These are phyloP conservation scores for Tachypleus tridentatus DNA, from an alignment of 1,140 invertebrate species.

Conservation along the genomic window DNA sequence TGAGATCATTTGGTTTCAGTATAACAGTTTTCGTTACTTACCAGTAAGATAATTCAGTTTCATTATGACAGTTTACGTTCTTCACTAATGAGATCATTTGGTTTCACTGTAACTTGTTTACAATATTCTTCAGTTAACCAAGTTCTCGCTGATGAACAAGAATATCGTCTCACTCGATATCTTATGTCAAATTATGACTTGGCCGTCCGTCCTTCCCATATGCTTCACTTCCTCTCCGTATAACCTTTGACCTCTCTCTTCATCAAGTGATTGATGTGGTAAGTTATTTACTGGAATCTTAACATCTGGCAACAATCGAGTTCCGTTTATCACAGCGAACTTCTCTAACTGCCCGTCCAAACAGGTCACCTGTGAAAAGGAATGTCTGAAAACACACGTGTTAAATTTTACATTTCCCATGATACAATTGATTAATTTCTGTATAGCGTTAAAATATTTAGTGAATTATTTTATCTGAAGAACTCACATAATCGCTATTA, in stretches of 20 bases:
- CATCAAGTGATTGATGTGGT: slow-evolving; percentile 42
- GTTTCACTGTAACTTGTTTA: too few species aligned
- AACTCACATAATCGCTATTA: too few species aligned
- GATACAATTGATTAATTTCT: neutral
- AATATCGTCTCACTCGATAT: slow-evolving; percentile 29
- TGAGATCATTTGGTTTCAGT: too few species aligned
- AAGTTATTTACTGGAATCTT: slow-evolving; percentile 18
- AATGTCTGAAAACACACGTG: neutral
- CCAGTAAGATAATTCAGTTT: too few species aligned
- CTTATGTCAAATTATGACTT: slow-evolving; percentile 36
- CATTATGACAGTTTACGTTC: too few species aligned
- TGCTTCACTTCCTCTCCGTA: slow-evolving; percentile 32
- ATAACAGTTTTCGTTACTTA: too few species aligned
- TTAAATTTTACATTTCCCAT: neutral
- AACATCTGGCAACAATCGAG: neutral
- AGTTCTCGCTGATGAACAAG: slow-evolving; percentile 17
- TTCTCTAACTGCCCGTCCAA: neutral
- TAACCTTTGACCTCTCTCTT: slow-evolving; percentile 38
- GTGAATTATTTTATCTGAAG: neutral
- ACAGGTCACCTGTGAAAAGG: neutral
- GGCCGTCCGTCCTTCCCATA: slow-evolving; percentile 34
- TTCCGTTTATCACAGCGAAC: neutral
- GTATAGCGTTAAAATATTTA: neutral
- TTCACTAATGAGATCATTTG: too few species aligned
- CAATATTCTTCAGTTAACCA: too few species aligned